Base-by-base conservation (phyloP, 2,113 vertebrate species). In the Vidua chalybeata region DNA sequence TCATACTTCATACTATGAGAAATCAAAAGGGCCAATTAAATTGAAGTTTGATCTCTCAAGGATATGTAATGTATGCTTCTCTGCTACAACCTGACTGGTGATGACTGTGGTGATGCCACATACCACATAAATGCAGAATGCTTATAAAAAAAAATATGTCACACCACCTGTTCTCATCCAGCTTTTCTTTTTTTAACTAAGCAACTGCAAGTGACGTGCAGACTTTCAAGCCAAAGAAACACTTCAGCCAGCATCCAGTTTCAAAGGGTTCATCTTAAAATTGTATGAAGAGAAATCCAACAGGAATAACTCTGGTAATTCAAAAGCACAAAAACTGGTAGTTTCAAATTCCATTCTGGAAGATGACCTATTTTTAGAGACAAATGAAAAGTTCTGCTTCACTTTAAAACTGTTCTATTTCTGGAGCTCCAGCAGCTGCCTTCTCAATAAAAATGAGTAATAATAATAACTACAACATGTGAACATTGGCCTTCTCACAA, bases 241-340 rank as follows among this genome's bases (percentile, higher is more conserved):
- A 27, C 61, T 96, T 90, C 69, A 92, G 39, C n/a, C 67, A 78
- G 64, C 22, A 2, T 92, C 88, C 37, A 62, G 7, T 95, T 97
- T 96, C 92, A 97, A 96, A 96, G 90, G 39, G 39, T 35, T 86
- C 64, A 8, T 92, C 88, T 94, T 93, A 94, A 93, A 94, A 84
- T 56, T 91, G 45, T 23, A 93, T 63, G 52, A 72, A 88, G 61
- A 90, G 24, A 93, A 92, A 86, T 94, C 68, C 56, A 86, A 86
- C 39, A 86, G 72, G 85, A 85, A 87, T 89, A 91, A 84, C 84
- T 85, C 23, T 9, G 27, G 62, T 55, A 91, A 96, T 88, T 94
- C 83, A 95, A 94, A 90, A 87, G 56, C 52, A 86, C 54, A 80
- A 90, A 89, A 92, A 33, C 48, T 59, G 22, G 27, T 76, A 83